These are phyloP conservation scores for Drosophila neonasuta DNA, from an alignment of 2,888 invertebrate species.

Conservation along the genomic window DNA sequence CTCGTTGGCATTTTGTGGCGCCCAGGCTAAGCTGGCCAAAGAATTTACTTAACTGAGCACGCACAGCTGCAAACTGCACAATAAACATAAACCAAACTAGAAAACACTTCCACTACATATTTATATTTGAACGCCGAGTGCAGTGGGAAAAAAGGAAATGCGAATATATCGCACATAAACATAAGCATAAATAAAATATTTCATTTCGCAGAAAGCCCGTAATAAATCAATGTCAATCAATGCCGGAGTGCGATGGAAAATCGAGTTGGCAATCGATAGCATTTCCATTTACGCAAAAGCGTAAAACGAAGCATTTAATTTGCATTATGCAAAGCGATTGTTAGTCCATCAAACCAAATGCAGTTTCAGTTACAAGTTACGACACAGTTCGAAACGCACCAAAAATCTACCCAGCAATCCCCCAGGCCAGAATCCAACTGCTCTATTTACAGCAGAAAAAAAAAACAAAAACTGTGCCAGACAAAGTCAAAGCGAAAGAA, in stretches of 20 bases:
- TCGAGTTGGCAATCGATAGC: conserved; percentile 29
- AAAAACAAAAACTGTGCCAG: background rate
- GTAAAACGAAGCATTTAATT: conserved; percentile 37
- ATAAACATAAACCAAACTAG: conserved; percentile 34
- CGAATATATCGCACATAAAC: conserved; percentile 8
- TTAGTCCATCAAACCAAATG: conserved; percentile 29
- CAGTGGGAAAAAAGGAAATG: background rate
- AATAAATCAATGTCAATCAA: conserved; percentile 58
- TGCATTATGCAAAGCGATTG: conserved; percentile 50
- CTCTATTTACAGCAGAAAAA: conserved; percentile 2
- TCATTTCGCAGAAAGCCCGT: conserved; percentile 24
- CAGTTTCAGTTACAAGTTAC: conserved; percentile 7
- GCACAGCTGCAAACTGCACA: conserved; percentile 26
- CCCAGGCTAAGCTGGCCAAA: conserved; percentile 22
- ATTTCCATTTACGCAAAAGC: background rate
- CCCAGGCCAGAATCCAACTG: conserved; percentile 19
- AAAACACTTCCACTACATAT: background rate
- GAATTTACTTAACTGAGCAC: conserved; percentile 35
- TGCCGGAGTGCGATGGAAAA: conserved; percentile 25
- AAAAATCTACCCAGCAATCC: conserved; percentile 6
- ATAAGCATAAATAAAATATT: conserved; percentile 37
- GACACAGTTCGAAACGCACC: conserved; percentile 2
- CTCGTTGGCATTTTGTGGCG: conserved; percentile 55
- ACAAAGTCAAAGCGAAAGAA: conserved; percentile 1
- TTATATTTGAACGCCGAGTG: conserved; percentile 5